A percentile compares a stretch with the other conserved stretches of the same genome.
phyloP scores from a whole-genome alignment of 1,140 invertebrate species.

The Plodia interpunctella region DNA sequence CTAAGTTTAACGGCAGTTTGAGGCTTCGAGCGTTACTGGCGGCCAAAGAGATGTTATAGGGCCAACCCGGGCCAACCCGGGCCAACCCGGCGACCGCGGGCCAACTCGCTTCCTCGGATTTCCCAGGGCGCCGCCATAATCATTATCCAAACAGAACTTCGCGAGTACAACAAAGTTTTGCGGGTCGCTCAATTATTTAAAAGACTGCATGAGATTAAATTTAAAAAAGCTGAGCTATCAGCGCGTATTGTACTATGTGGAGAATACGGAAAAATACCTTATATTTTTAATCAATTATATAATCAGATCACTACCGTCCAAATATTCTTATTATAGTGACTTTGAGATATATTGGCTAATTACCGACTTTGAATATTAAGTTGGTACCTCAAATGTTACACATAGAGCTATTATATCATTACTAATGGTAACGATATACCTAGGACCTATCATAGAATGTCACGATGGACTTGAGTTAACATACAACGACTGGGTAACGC shows the following conservation, averaged over 20 bases:
- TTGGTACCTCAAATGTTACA: no score
- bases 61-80: not conserved
- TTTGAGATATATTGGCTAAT: no score
- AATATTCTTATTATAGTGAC: no score
- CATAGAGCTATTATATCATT: no score
- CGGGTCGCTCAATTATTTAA: slow-evolving; percentile 5
- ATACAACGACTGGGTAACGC: no score
- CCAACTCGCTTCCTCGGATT: not conserved
- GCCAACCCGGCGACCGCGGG: not conserved
- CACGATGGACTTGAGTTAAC: no score
- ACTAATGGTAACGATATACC: no score
- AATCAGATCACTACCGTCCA: no score
- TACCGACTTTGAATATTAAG: no score
- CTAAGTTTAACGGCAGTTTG: slow-evolving; percentile 2
- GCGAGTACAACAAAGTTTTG: not conserved
- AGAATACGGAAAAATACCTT: not conserved
- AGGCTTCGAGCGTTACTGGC: not conserved
- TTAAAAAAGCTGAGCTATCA: slow-evolving; percentile 7
- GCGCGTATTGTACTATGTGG: not conserved
- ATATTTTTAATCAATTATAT: no score
- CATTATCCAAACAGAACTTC: not conserved
- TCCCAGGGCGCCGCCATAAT: not conserved
- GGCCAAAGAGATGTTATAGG: not conserved
- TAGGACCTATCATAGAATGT: no score
- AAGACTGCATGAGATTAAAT: slow-evolving; percentile 7